Percentiles rank a stretch among this genome's conserved stretches.
Conservation (phyloP, 2,113 vertebrate genomes). For the Brevimyrus niger region DNA sequence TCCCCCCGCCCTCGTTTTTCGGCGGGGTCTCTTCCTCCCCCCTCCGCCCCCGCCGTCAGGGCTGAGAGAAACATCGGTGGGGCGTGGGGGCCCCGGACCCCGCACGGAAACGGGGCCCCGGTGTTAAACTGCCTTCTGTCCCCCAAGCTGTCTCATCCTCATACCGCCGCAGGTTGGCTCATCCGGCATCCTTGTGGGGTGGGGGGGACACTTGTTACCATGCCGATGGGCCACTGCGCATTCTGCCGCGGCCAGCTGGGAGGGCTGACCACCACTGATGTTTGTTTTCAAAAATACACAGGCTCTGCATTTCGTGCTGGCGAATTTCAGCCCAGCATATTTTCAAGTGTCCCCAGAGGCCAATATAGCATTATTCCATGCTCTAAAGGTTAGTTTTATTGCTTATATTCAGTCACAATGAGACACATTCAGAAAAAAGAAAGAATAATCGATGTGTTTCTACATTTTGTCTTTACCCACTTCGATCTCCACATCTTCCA, state of each 20-base stretch:
- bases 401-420: neutral
- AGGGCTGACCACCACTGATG: constrained; percentile 19
- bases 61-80: neutral
- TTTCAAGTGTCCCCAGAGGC: neutral
- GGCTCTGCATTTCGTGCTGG: constrained; percentile 9
- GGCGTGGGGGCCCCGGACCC: constrained; percentile 29
- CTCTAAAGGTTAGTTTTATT: neutral
- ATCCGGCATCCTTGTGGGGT: neutral
- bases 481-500: neutral
- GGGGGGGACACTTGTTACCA: constrained; percentile 20
- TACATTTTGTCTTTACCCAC: neutral
- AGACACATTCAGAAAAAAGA: neutral
- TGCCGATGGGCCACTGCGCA: constrained; percentile 25
- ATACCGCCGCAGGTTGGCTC: neutral
- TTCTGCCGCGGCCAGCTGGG: constrained; percentile 12
- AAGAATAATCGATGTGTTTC: neutral
- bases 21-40: neutral
- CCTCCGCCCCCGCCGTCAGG: neutral
- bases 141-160: constrained; percentile 31
- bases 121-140: constrained; percentile 38
- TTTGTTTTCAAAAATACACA: constrained; percentile 15
- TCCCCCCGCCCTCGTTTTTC: neutral
- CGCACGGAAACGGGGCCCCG: constrained; percentile 30
- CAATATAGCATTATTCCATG: neutral
- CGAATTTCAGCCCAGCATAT: neutral